phyloP scores from a whole-genome alignment of 2,113 vertebrate species.

The Amblyornis subalaris region DNA sequence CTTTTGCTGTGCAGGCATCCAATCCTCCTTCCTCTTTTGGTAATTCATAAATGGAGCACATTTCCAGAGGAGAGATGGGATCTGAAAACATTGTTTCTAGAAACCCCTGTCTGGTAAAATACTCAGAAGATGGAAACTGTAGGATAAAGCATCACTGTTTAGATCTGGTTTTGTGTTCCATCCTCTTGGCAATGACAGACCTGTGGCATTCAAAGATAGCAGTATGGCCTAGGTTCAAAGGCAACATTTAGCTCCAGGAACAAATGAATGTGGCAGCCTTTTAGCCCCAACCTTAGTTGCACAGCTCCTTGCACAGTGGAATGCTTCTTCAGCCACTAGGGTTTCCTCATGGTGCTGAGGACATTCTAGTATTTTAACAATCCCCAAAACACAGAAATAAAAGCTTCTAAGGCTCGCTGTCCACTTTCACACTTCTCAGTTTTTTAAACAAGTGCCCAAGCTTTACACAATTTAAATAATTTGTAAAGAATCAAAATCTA shows the following conservation, averaged over 20 bases:
- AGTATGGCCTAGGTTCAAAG: neutral
- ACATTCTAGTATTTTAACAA: neutral
- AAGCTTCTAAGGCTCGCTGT: neutral
- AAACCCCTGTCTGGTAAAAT: neutral
- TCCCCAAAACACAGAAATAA: neutral
- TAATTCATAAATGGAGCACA: neutral
- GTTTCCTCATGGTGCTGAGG: neutral
- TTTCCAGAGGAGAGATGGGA: neutral
- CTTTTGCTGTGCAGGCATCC: neutral
- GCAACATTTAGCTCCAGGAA: neutral
- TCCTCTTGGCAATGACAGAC: neutral
- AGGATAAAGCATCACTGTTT: neutral
- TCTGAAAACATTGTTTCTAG: neutral
- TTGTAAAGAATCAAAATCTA: neutral
- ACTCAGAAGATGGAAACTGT: neutral
- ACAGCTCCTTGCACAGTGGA: neutral
- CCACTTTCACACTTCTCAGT: neutral
- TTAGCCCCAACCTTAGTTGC: neutral
- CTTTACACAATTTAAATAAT: neutral
- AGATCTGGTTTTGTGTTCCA: neutral
- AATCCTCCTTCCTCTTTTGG: neutral
- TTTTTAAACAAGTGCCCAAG: neutral
- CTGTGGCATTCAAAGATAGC: neutral
- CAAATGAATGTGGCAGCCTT: neutral
- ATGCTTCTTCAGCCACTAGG: neutral